Base-by-base conservation (phyloP, 2,888 invertebrate species). In the Scaptomyza parva region DNA sequence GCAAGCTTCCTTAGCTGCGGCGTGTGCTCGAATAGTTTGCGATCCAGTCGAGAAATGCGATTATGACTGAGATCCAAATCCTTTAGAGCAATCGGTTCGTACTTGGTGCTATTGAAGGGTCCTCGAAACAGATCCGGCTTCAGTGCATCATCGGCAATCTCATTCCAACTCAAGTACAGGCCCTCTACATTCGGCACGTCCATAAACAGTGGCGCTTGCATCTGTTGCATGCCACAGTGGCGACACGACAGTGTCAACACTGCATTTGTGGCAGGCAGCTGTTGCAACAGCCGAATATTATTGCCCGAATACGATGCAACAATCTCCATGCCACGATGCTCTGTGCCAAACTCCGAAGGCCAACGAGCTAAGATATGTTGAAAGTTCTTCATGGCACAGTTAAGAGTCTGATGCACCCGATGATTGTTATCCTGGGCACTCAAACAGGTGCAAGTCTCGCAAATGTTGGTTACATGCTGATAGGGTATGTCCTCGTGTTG, bases 91-190 rank as follows among this genome's bases (percentile, higher is more conserved):
- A 95, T 93, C 48, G 93, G 93, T 67, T 93, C 93, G 89, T 94
- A 95, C 18, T 91, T 91, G 3, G 92, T 92, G 55, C 92, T 91
- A 64, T 92, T 93, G 88, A 94, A 95, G 0, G 94, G 94, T 0
- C 95, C 95, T 83, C 94, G 94, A 90, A 95, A 95, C 60, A 95
- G 93, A 76, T 95, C 94, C 18, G 94, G 92, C 47, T 93, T 92
- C 37, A 95, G 87, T 39, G 93, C 93, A 57, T 94, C 94, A n/a
- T 93, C 78, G 3, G 72, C 70, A 1, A 92, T 73, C 18, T 88
- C 84, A 61, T 92, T 92, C 86, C 89, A 91, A 60, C 91, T 89
- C 26, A 92, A 85, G 69, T 92, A 92, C 22, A 92, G 67, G n/a
- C 82, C 78, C 59, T 86, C 65, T 55, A 92, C 89, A 57, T 90